Conservation (phyloP, 2,113 vertebrate species). For the Nicator chloris region DNA sequence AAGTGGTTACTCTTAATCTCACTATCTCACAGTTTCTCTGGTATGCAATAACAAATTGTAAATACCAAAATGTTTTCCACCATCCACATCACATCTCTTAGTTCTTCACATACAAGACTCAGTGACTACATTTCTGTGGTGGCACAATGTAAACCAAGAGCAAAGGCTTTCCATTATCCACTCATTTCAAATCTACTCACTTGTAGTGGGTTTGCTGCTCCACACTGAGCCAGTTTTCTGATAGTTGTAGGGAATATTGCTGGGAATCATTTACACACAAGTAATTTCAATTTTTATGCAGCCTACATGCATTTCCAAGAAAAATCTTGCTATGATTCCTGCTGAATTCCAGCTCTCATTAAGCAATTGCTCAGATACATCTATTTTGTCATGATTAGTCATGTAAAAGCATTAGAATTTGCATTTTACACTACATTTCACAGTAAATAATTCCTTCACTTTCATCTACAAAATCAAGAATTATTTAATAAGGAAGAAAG, state of each 20-base stretch:
- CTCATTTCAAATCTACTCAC: neutral
- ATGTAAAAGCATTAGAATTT: neutral
- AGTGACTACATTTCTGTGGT: neutral
- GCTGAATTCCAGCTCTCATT: neutral
- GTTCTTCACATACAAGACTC: neutral
- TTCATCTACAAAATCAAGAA: neutral
- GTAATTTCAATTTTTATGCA: neutral
- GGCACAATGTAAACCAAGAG: neutral
- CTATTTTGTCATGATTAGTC: neutral
- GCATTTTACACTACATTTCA: neutral
- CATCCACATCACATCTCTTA: neutral
- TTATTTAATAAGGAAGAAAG: neutral
- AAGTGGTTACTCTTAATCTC: slow-evolving; percentile 25
- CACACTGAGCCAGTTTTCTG: neutral
- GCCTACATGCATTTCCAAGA: neutral
- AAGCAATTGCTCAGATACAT: neutral
- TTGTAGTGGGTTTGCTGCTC: neutral
- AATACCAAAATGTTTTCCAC: slow-evolving; percentile 22
- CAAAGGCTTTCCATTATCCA: neutral
- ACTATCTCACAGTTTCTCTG: slow-evolving; percentile 5
- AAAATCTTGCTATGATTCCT: neutral
- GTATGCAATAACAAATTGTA: slow-evolving; percentile 56
- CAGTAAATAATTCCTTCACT: neutral
- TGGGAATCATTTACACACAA: neutral
- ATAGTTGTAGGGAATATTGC: neutral